Conservation (phyloP, 2,113 vertebrate genomes). For the Carettochelys insculpta region DNA sequence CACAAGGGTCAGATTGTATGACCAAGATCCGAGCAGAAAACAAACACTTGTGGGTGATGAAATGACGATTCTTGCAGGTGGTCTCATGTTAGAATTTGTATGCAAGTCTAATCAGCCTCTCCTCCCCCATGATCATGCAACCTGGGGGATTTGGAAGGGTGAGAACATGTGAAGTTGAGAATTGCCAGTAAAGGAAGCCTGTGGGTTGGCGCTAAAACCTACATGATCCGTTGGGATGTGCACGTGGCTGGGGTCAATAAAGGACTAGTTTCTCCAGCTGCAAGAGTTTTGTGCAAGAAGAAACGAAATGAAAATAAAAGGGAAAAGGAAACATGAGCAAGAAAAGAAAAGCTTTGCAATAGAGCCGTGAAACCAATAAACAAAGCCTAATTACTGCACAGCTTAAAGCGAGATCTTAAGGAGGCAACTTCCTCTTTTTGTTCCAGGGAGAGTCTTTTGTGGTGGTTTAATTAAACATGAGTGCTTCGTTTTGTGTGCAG, state of each 20-base stretch:
- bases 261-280: neutral
- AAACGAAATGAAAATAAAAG: conserved; percentile 18
- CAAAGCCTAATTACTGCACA: neutral
- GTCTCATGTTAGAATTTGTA: neutral
- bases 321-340: neutral
- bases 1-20: neutral
- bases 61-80: neutral
- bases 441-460: neutral
- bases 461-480: conserved; percentile 11
- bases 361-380: conserved; percentile 2
- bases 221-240: neutral
- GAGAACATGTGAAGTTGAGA: no score
- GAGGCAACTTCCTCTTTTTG: neutral
- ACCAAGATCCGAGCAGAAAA: neutral
- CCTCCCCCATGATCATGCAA: neutral
- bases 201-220: neutral
- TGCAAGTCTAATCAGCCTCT: neutral
- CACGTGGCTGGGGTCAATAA: neutral
- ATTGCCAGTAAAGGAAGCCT: neutral
- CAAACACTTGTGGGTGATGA: neutral
- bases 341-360: neutral
- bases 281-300: conserved; percentile 8
- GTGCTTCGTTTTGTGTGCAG: neutral
- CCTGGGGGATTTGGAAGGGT: neutral
- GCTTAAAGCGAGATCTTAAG: neutral